Conservation (phyloP, 2,113 vertebrate species). For the Cranoglanis bouderius region DNA sequence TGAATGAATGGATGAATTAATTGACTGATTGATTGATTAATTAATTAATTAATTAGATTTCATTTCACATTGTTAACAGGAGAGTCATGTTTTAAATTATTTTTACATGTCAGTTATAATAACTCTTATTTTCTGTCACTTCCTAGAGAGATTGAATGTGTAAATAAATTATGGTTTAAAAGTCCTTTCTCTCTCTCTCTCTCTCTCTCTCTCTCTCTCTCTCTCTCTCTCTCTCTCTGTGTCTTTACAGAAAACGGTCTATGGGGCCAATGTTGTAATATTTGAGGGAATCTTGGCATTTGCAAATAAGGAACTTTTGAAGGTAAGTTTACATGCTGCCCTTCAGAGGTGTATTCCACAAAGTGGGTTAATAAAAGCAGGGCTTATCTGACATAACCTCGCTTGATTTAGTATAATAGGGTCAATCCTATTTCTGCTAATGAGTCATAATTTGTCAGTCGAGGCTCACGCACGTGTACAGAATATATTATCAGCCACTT, state of each 20-base stretch:
- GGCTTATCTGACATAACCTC: background rate
- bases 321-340: constrained; percentile 70
- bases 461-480: too few relatives aligned
- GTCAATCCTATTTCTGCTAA: background rate
- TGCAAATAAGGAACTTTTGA: constrained; percentile 89
- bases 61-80: background rate
- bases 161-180: background rate
- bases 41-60: background rate
- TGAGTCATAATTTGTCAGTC: too few relatives aligned
- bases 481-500: background rate
- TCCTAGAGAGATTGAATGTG: background rate
- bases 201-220: background rate
- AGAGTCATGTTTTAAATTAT: background rate
- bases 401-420: background rate
- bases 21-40: too few relatives aligned
- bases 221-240: background rate
- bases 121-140: background rate
- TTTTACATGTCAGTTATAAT: background rate
- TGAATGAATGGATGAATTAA: too few relatives aligned
- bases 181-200: background rate
- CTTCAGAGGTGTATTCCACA: background rate
- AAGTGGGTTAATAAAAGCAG: background rate
- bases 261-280: constrained; percentile 88
- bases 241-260: constrained; percentile 82
- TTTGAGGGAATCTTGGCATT: constrained; percentile 90